Conservation (phyloP, 2,113 vertebrate genomes). For the Perognathus longimembris region DNA sequence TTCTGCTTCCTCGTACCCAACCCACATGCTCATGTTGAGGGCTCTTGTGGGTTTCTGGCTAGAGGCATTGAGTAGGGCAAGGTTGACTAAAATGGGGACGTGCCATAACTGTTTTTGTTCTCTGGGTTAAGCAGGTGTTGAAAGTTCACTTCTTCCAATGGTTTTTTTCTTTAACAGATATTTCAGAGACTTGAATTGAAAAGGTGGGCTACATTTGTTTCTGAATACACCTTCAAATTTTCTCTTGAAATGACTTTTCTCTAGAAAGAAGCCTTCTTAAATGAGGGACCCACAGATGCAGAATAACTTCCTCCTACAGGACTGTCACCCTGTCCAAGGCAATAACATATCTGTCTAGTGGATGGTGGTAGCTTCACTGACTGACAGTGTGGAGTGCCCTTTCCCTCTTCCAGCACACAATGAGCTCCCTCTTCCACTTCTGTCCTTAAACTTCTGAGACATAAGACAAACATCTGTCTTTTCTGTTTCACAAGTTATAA, state of each 20-base stretch:
- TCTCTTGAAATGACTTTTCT: not conserved
- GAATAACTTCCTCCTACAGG: not conserved
- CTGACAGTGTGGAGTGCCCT: not conserved
- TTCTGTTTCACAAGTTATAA: not conserved
- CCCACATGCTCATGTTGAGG: fast-evolving
- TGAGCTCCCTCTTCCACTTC: not conserved
- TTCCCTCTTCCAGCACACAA: not conserved
- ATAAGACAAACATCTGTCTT: not conserved
- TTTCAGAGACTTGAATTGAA: not conserved
- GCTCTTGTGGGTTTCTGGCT: not conserved
- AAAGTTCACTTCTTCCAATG: not conserved
- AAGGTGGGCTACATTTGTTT: not conserved
- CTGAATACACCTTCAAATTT: not conserved
- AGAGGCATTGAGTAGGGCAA: not conserved
- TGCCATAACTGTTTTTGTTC: not conserved
- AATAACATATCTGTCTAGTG: not conserved
- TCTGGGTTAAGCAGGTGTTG: not conserved
- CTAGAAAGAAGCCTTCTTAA: not conserved
- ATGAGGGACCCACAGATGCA: not conserved
- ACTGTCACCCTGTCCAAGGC: not conserved
- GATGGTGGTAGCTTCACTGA: not conserved
- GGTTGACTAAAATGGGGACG: not conserved
- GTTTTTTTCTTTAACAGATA: not conserved
- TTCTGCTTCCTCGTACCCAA: not conserved
- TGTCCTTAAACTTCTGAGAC: not conserved